Conservation (phyloP, 2,888 invertebrate species). For the Parelbella ahira region DNA sequence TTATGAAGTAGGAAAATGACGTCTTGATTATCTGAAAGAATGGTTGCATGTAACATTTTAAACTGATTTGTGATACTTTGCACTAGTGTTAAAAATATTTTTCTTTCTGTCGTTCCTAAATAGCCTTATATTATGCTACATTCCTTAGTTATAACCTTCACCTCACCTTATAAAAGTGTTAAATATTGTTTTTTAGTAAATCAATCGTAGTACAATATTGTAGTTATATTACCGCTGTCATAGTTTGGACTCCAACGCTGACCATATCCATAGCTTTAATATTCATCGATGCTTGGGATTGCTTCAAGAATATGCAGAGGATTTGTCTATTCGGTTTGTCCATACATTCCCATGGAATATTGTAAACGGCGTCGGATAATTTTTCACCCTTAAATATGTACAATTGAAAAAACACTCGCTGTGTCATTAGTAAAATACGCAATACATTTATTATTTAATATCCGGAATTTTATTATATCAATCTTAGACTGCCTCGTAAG, state of each 20-base stretch:
- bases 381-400: constrained; percentile 24
- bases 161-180: no score
- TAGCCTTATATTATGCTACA: not conserved
- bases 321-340: constrained; percentile 31
- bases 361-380: constrained; percentile 24
- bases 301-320: constrained; percentile 33
- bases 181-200: not conserved
- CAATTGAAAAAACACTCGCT: not conserved
- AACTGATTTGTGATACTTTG: no score
- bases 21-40: constrained; percentile 35
- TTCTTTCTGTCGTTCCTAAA: not conserved
- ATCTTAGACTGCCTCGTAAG: no score
- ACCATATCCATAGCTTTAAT: constrained; percentile 36
- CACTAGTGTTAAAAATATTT: constrained; percentile 3
- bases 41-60: no score
- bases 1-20: constrained; percentile 32
- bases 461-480: no score
- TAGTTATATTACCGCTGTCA: constrained; percentile 32
- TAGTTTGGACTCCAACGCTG: constrained; percentile 37
- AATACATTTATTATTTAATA: no score
- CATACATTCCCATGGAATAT: constrained; percentile 40
- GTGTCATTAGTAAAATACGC: no score
- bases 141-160: no score
- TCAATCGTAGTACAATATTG: not conserved
- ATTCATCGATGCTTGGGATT: constrained; percentile 32